These are phyloP conservation scores for Leptoclinus maculatus DNA, from an alignment of 2,797 vertebrate species.

Conservation along the genomic window DNA sequence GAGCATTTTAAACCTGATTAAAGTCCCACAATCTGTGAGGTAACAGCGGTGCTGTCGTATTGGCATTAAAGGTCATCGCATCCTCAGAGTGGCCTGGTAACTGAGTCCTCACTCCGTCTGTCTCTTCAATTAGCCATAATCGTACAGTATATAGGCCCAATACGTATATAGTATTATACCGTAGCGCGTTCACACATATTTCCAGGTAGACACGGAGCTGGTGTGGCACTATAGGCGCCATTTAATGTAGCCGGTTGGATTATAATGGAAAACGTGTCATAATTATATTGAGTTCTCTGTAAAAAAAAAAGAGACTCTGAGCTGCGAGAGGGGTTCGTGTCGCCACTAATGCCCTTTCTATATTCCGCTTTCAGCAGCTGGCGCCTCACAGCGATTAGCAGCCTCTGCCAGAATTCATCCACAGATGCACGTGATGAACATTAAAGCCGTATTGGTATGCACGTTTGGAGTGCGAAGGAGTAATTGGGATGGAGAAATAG, in stretches of 20 bases:
- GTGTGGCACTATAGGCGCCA: background rate
- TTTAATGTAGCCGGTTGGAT: conserved; percentile 5
- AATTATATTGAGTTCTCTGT: conserved; percentile 23
- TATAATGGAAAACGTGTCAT: conserved; percentile 27
- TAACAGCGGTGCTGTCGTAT: conserved; percentile 8
- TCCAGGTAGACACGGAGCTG: background rate
- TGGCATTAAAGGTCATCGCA: conserved; percentile 48
- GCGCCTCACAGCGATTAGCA: conserved; percentile 22
- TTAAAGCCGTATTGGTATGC: conserved; percentile 17
- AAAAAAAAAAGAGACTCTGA: conserved; percentile 5
- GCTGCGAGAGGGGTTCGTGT: background rate
- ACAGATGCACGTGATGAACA: conserved; percentile 21
- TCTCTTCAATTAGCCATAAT: conserved; percentile 31
- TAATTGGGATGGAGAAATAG: background rate
- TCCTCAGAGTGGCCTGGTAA: conserved; percentile 1
- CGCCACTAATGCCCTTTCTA: conserved; percentile 11
- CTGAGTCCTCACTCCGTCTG: conserved; percentile 15
- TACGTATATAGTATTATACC: background rate
- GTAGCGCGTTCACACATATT: background rate
- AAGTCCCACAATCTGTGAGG: conserved; percentile 27
- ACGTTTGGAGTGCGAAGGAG: conserved; percentile 7
- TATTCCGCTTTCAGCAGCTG: conserved; percentile 24
- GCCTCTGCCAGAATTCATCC: conserved; percentile 7
- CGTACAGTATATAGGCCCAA: background rate
- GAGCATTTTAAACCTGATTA: conserved; percentile 52